These are phyloP conservation scores for Semibalanus balanoides DNA, from an alignment of 1,140 invertebrate species.

Conservation along the genomic window DNA sequence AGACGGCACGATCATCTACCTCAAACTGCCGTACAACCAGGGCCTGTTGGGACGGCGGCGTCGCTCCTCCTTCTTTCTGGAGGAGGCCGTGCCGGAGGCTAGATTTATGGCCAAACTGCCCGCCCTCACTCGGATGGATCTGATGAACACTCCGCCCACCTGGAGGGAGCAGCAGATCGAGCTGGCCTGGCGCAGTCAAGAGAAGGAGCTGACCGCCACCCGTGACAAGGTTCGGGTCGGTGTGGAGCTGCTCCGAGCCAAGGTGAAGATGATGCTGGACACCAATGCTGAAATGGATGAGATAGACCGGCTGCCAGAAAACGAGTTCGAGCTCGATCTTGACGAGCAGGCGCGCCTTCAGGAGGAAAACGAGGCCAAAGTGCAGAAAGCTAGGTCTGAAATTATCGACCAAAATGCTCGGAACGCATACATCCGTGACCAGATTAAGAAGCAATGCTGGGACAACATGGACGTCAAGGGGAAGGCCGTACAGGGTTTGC, in stretches of 20 bases:
- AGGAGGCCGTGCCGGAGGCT: background rate
- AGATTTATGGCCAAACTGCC: background rate
- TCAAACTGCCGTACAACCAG: background rate
- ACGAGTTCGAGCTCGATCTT: background rate
- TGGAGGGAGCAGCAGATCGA: background rate
- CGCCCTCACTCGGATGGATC: background rate
- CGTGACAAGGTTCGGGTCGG: background rate
- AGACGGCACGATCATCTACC: background rate
- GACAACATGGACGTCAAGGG: background rate
- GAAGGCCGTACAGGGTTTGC: background rate
- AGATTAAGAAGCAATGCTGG: background rate
- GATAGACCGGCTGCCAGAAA: background rate
- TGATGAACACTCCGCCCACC: background rate
- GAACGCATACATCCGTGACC: background rate
- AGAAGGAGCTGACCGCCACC: background rate
- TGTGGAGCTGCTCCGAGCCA: background rate
- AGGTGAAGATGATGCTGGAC: background rate
- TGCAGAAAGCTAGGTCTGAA: background rate
- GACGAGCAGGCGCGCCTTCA: background rate
- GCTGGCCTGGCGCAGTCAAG: background rate
- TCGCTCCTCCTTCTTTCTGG: background rate
- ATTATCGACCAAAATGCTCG: background rate
- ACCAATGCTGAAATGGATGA: background rate
- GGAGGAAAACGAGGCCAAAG: background rate
- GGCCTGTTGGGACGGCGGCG: too few species aligned